A percentile compares a stretch with the other conserved stretches of the same genome.
Evolutionary conservation across 2,113 vertebrate genomes (phyloP).

Genomic region (Pseudopodoces humilis): DNA sequence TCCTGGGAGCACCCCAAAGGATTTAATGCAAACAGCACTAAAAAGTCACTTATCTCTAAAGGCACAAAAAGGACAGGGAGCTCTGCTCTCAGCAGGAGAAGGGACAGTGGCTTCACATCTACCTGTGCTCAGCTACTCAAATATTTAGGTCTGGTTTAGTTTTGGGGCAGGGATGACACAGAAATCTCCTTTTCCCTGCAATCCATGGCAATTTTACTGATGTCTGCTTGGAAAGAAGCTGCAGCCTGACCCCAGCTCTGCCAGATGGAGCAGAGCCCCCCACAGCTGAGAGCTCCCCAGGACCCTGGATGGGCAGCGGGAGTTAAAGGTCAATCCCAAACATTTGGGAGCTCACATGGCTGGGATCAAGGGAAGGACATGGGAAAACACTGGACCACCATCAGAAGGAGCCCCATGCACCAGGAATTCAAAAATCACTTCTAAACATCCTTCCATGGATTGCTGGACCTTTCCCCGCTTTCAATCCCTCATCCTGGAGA

Average conservation of each 20-base stretch:
- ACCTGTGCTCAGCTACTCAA: neutral
- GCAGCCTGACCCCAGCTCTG: neutral
- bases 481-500: neutral
- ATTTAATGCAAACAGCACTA: constrained; percentile 16
- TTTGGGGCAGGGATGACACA: neutral
- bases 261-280: neutral
- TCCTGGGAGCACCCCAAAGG: neutral
- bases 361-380: neutral
- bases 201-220: neutral
- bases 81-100: neutral
- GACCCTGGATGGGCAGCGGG: fast-evolving
- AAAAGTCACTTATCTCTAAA: constrained; percentile 24
- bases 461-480: no score
- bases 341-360: neutral
- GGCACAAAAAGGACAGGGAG: constrained; percentile 6
- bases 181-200: neutral
- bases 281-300: neutral
- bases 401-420: neutral
- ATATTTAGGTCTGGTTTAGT: no score
- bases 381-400: neutral
- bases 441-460: neutral
- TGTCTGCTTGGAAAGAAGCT: neutral
- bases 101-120: neutral
- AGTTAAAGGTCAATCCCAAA: neutral
- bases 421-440: neutral